These are phyloP conservation scores for Notothenia rossii DNA, from an alignment of 2,113 vertebrate species.

Conservation along the genomic window DNA sequence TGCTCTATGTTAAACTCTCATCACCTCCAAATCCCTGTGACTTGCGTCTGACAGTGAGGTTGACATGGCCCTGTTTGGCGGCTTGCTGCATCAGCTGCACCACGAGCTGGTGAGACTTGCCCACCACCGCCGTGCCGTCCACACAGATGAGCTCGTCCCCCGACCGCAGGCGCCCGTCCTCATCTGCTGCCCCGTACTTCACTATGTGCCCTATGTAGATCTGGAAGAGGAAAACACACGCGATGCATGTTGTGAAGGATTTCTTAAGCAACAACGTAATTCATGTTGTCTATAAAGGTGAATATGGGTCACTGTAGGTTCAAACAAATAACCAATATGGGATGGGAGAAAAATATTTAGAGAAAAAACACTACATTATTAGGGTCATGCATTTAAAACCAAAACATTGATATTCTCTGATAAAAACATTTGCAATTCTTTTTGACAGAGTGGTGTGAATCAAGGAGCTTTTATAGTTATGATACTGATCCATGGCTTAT, in stretches of 20 bases:
- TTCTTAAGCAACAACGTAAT: neutral
- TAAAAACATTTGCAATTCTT: too few species aligned
- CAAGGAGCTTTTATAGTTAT: constrained; percentile 3
- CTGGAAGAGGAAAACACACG: constrained; percentile 72
- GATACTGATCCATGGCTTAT: constrained; percentile 5
- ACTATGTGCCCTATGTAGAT: constrained; percentile 98
- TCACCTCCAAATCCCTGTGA: constrained; percentile 90
- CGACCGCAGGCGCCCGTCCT: constrained; percentile 95
- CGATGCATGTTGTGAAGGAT: neutral
- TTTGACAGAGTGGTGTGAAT: neutral
- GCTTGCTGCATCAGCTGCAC: constrained; percentile 99
- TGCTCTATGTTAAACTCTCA: constrained; percentile 34
- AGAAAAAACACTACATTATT: too few species aligned
- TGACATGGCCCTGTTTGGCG: constrained; percentile 97
- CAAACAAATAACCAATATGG: too few species aligned
- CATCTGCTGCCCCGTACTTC: constrained; percentile 96
- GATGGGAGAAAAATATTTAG: too few species aligned
- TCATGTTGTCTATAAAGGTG: too few species aligned
- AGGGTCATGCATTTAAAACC: too few species aligned
- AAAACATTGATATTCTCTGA: too few species aligned
- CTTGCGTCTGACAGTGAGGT: constrained; percentile 96
- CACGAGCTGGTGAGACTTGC: constrained; percentile 98
- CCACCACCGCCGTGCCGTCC: constrained; percentile 97
- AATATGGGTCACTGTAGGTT: too few species aligned
- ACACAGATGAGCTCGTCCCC: constrained; percentile 98